A percentile compares a stretch with the other conserved stretches of the same genome.
phyloP scores from a whole-genome alignment of 1,140 invertebrate genomes.

The Condylostylus longicornis region DNA sequence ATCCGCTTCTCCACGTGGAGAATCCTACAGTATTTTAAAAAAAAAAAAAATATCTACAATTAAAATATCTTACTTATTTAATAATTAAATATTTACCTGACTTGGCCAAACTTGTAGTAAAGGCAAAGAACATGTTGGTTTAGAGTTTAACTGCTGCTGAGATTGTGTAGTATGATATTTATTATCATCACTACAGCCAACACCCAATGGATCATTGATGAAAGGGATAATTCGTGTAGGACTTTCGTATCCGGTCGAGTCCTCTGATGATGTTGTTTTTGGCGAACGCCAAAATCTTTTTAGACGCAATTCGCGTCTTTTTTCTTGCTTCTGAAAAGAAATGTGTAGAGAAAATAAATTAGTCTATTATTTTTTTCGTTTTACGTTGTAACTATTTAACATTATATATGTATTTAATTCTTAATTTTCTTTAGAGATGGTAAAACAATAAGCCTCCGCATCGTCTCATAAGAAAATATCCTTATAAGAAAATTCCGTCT shows the following conservation, averaged over 20 bases:
- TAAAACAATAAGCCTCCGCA: too few species aligned
- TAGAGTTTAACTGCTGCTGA: constrained; percentile 16
- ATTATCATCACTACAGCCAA: too few species aligned
- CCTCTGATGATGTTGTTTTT: constrained; percentile 31
- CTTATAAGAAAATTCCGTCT: too few species aligned
- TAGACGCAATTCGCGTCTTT: constrained; percentile 34
- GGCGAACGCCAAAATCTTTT: constrained; percentile 35
- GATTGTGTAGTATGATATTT: too few species aligned
- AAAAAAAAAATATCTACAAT: constrained; percentile 5
- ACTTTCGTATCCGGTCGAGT: constrained; percentile 31
- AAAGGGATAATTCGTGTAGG: constrained; percentile 25
- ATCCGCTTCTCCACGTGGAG: constrained; percentile 48
- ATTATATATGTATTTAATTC: background rate
- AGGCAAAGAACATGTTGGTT: constrained; percentile 41
- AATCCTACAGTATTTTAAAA: constrained; percentile 39
- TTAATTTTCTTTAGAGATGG: background rate
- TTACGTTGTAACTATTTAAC: background rate
- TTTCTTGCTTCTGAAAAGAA: constrained; percentile 32
- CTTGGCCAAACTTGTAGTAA: constrained; percentile 49
- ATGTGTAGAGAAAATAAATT: background rate
- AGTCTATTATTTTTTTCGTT: background rate
- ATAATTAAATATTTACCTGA: constrained; percentile 18
- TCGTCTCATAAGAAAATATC: too few species aligned
- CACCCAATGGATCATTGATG: background rate
- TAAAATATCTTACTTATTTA: background rate